A percentile compares a stretch with the other conserved stretches of the same genome.
phyloP scores from a whole-genome alignment of 2,113 vertebrate species.

The Glareola pratincola region DNA sequence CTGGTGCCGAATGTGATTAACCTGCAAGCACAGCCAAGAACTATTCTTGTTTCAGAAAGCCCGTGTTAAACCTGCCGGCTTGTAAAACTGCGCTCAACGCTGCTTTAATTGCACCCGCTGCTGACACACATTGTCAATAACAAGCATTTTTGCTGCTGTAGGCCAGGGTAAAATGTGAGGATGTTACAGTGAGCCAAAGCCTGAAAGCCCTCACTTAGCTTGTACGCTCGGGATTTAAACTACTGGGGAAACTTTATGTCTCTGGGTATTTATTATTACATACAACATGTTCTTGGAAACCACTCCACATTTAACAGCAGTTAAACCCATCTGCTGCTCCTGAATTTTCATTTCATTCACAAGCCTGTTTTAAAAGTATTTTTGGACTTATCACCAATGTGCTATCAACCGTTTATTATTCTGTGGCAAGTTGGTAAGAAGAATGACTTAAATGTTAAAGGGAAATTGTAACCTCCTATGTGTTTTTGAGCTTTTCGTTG shows the following conservation, averaged over 20 bases:
- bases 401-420: constrained; percentile 36
- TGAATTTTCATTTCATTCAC: constrained; percentile 57
- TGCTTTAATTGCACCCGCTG: background rate
- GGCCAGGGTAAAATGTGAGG: background rate
- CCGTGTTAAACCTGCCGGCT: background rate
- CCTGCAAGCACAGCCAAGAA: constrained; percentile 17
- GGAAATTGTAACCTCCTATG: background rate
- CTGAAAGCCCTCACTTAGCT: background rate
- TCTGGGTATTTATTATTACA: constrained; percentile 50
- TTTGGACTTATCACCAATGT: constrained; percentile 26
- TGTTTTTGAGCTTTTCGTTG: background rate
- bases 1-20: constrained; percentile 33
- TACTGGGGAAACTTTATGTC: constrained; percentile 30
- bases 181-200: background rate
- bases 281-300: constrained; percentile 75
- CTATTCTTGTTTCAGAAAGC: constrained; percentile 12
- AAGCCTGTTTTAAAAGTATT: constrained; percentile 35
- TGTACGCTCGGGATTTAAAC: background rate
- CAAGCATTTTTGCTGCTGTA: background rate
- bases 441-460: background rate
- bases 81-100: background rate
- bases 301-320: constrained; percentile 65
- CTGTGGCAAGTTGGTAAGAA: background rate
- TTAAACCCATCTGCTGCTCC: constrained; percentile 70
- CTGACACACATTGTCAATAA: background rate